Evolutionary conservation across 2,113 vertebrate genomes (phyloP).

Genomic region (Cyanocitta stelleri): DNA sequence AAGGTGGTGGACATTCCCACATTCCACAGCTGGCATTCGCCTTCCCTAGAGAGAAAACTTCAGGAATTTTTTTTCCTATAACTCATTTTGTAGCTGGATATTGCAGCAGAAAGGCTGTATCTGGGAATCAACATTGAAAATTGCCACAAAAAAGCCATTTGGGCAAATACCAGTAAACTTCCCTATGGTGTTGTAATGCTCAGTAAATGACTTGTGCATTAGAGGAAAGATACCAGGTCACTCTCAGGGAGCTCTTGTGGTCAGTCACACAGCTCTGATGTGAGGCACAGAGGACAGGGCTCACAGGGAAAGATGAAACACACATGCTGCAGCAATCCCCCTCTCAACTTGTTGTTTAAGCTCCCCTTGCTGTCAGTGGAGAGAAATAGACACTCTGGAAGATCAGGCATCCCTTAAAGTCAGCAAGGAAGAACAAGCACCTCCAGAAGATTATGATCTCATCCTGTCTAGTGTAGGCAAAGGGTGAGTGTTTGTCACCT

Average conservation of each 20-base stretch:
- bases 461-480: neutral
- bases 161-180: neutral
- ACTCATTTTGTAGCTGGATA: neutral
- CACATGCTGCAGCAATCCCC: neutral
- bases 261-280: neutral
- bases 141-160: neutral
- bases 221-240: neutral
- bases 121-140: neutral
- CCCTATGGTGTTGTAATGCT: neutral
- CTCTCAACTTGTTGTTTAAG: neutral
- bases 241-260: neutral
- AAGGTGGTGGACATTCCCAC: neutral
- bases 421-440: neutral
- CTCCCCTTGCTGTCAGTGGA: neutral
- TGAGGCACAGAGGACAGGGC: neutral
- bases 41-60: neutral
- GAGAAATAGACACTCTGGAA: neutral
- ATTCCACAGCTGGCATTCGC: neutral
- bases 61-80: neutral
- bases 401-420: neutral
- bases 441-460: neutral
- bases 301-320: neutral
- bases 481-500: neutral
- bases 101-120: neutral
- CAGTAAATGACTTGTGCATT: neutral